Base-by-base conservation (phyloP, 2,888 invertebrate genomes). In the Diarsia dahlii region DNA sequence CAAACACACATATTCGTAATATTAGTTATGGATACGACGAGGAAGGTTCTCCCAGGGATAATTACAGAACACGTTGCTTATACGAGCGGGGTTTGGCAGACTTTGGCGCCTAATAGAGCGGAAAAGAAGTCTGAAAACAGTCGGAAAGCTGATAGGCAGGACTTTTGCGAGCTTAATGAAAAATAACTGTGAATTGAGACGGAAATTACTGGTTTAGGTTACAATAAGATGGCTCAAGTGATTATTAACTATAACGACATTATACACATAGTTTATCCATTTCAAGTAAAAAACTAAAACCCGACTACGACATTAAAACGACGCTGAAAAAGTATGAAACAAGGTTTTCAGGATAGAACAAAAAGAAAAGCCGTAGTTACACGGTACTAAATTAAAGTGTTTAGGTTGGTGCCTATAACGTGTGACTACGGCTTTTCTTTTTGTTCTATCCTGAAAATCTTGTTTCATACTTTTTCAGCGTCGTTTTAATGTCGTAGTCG, bases 1-100 rank as follows among this genome's bases (percentile, higher is more conserved):
- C n/a, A 20, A 45, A 45, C n/a, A 15, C 28, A 9, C 3, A 18
- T 6, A 45, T 45, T 45, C 12, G n/a, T n/a, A n/a, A n/a, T n/a
- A 45, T 63, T n/a, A 62, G 20, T 56, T 39, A n/a, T 13, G 62
- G 3, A 39, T 3, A n/a, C 0, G 28, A 58, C 71, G 70, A 78
- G 66, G 48, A 79, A 80, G 66, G 70, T 75, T 77, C 67, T 82
- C 58, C 70, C 62, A 50, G 71, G 50, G 76, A 70, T 83, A 71
- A 78, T 78, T 56, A 54, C 58, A 70, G 58, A 66, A 75, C 81
- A 78, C 34, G 13, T 71, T 70, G 34, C 76, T 80, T 78, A 73
- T 81, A 58, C 39, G 71, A 76, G 52, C 78, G 66, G 62, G 50
- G 75, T 74, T 70, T 77, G 13, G 73, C 67, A 45, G 39, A 39